These are phyloP conservation scores for Austrolebias charrua DNA, from an alignment of 2,797 vertebrate genomes.

Conservation along the genomic window DNA sequence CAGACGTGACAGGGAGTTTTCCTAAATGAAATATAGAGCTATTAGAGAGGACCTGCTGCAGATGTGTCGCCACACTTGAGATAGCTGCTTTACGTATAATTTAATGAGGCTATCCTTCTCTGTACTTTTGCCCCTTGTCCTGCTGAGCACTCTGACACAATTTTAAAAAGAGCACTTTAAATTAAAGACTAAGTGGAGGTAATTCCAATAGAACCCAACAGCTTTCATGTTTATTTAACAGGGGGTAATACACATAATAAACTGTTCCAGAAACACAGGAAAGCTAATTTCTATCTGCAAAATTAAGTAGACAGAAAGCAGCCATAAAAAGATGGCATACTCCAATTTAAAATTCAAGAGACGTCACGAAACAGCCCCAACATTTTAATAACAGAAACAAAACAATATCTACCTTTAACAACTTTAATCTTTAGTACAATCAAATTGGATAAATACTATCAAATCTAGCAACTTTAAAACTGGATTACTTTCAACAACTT, in stretches of 20 bases:
- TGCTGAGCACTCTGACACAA: conserved; percentile 26
- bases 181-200: conserved; percentile 2
- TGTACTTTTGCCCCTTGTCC: conserved; percentile 35
- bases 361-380: not conserved
- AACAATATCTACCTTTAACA: too few species aligned
- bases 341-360: not conserved
- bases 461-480: too few species aligned
- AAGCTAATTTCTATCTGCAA: not conserved
- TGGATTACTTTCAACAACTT: too few species aligned
- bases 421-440: too few species aligned
- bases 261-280: not conserved
- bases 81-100: conserved; percentile 71
- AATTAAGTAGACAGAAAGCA: not conserved
- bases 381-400: too few species aligned
- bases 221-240: not conserved
- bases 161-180: conserved; percentile 5
- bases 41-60: conserved; percentile 75
- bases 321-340: not conserved
- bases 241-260: not conserved
- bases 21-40: conserved; percentile 74
- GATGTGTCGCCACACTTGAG: conserved; percentile 65
- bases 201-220: not conserved
- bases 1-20: conserved; percentile 71
- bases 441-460: too few species aligned
- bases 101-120: conserved; percentile 49